Evolutionary conservation across 2,113 vertebrate species (phyloP).

Genomic region (Manacus vitellinus): DNA sequence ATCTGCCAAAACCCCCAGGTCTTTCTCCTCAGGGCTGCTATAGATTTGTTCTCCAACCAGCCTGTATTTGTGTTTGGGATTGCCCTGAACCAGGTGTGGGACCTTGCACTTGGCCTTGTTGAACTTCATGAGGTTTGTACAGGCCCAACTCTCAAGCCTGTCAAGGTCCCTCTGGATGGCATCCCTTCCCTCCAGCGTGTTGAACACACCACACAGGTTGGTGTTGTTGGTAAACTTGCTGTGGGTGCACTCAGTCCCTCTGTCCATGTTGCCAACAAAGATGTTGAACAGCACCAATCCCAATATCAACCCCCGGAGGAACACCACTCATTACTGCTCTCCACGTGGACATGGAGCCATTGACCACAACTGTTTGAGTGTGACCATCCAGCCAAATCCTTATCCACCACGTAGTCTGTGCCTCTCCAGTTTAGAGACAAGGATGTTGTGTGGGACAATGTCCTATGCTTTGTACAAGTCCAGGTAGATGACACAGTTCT

Average conservation of each 20-base stretch:
- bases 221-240: neutral
- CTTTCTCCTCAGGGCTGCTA: neutral
- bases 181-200: neutral
- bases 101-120: neutral
- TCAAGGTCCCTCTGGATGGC: neutral
- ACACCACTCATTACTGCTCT: neutral
- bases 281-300: neutral
- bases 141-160: neutral
- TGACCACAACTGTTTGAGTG: neutral
- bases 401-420: too few relatives aligned
- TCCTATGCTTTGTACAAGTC: neutral
- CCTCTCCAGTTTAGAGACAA: neutral
- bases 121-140: neutral
- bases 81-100: neutral
- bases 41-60: neutral
- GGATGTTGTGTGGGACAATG: neutral
- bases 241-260: neutral
- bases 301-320: neutral
- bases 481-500: neutral
- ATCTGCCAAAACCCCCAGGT: neutral
- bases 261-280: neutral
- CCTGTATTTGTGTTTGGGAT: neutral
- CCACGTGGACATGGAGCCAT: neutral
- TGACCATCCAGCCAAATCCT: neutral
- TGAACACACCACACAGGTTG: neutral